Evolutionary conservation across 2,113 vertebrate genomes (phyloP).

Genomic region (Meles meles): DNA sequence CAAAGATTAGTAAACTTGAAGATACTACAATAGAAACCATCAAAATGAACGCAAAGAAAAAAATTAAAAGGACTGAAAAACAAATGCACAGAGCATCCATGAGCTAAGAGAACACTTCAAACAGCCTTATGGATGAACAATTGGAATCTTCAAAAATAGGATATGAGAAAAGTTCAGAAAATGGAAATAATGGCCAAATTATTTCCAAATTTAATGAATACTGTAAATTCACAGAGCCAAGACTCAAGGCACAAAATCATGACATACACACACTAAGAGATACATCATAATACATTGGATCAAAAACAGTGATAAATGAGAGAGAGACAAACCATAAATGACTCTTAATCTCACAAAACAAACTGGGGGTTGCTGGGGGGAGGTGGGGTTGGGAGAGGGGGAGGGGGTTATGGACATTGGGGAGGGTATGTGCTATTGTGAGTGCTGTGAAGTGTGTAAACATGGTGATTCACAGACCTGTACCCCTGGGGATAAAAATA

Average conservation of each 20-base stretch:
- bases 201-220: not conserved
- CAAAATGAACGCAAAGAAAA: not conserved
- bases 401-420: too few relatives aligned
- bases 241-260: not conserved
- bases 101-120: not conserved
- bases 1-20: not conserved
- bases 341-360: too few relatives aligned
- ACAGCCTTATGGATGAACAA: too few relatives aligned
- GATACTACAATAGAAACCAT: not conserved
- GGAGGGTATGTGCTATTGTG: too few relatives aligned
- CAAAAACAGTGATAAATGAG: not conserved
- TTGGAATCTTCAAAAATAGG: not conserved
- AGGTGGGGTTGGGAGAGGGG: too few relatives aligned
- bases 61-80: not conserved
- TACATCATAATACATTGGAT: not conserved
- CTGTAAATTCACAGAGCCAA: not conserved
- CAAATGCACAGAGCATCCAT: not conserved
- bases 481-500: too few relatives aligned
- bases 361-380: too few relatives aligned
- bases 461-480: too few relatives aligned
- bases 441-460: too few relatives aligned
- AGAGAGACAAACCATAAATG: too few relatives aligned
- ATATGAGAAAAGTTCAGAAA: not conserved
- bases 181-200: not conserved
- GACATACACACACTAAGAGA: not conserved